phyloP scores from a whole-genome alignment of 2,888 invertebrate species.

The Athalia circularis region DNA sequence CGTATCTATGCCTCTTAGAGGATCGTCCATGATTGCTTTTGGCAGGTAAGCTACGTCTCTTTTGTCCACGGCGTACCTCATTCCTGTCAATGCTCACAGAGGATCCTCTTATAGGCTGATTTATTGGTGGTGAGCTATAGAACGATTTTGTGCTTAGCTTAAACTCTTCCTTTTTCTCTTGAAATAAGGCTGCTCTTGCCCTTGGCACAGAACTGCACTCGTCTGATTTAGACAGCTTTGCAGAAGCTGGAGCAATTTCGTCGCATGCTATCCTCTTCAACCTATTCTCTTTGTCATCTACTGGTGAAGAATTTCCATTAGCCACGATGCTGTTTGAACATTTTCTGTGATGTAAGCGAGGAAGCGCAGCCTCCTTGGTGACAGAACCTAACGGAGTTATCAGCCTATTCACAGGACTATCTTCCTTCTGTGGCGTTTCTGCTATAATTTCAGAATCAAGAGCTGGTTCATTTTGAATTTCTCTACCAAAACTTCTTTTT shows the following conservation, averaged over 20 bases:
- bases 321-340: slow-evolving; percentile 57
- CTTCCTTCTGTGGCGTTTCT: slow-evolving; percentile 64
- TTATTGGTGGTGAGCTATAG: slow-evolving; percentile 56
- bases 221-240: slow-evolving; percentile 61
- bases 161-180: slow-evolving; percentile 57
- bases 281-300: slow-evolving; percentile 52
- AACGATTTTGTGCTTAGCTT: slow-evolving; percentile 64
- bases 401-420: slow-evolving; percentile 57
- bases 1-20: slow-evolving; percentile 72
- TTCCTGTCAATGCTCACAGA: slow-evolving; percentile 13
- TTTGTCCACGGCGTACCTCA: slow-evolving; percentile 16
- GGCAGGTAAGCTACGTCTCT: slow-evolving; percentile 51
- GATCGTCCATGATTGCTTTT: slow-evolving; percentile 58
- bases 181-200: slow-evolving; percentile 68
- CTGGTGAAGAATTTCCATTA: slow-evolving; percentile 58
- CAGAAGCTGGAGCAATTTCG: slow-evolving; percentile 32
- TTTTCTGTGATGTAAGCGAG: slow-evolving; percentile 65
- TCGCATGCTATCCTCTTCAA: slow-evolving; percentile 62
- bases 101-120: background rate
- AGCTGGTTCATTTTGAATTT: slow-evolving; percentile 50
- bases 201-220: slow-evolving; percentile 57
- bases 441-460: slow-evolving; percentile 49
- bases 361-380: slow-evolving; percentile 59
- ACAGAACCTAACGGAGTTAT: slow-evolving; percentile 66
- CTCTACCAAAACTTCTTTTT: slow-evolving; percentile 54